Evolutionary conservation across 2,113 vertebrate genomes (phyloP).

Genomic region (Notarius quadriscutis): DNA sequence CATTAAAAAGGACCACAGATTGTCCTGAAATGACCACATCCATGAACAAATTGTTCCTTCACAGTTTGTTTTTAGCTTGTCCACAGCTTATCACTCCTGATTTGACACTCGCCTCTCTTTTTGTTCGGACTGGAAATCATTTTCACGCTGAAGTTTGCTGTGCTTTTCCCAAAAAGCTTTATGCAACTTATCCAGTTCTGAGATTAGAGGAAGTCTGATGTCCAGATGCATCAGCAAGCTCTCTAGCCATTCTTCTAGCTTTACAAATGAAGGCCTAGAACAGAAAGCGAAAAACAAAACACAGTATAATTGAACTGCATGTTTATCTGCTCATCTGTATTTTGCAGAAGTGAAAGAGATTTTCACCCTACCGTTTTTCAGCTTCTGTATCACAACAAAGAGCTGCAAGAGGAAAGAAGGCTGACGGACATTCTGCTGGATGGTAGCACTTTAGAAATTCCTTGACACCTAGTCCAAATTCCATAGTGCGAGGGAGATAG

Average conservation of each 20-base stretch:
- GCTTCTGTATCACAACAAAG: conserved; percentile 91
- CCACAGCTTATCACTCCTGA: conserved; percentile 14
- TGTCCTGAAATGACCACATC: background rate
- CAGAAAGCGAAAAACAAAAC: background rate
- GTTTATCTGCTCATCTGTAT: too few species aligned
- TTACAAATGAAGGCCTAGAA: conserved; percentile 79
- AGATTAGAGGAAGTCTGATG: conserved; percentile 80
- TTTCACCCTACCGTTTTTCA: conserved; percentile 81
- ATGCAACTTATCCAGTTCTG: conserved; percentile 84
- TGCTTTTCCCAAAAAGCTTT: conserved; percentile 80
- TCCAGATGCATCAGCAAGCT: conserved; percentile 87
- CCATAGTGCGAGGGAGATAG: conserved; percentile 86
- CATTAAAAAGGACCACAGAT: background rate
- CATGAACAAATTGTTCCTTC: background rate
- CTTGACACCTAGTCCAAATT: conserved; percentile 87
- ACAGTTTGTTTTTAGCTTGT: background rate
- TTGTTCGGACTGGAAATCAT: conserved; percentile 59
- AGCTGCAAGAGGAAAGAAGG: conserved; percentile 88
- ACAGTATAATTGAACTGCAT: background rate
- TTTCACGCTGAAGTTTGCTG: conserved; percentile 58
- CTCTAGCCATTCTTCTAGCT: conserved; percentile 89
- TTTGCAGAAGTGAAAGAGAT: background rate
- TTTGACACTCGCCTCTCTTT: background rate
- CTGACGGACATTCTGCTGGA: conserved; percentile 79
- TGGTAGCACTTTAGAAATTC: conserved; percentile 87